Percentiles rank a stretch among this genome's conserved stretches.
These are phyloP conservation scores for Gallinago nigripennis DNA, from an alignment of 2,797 vertebrate species.

Conservation along the genomic window DNA sequence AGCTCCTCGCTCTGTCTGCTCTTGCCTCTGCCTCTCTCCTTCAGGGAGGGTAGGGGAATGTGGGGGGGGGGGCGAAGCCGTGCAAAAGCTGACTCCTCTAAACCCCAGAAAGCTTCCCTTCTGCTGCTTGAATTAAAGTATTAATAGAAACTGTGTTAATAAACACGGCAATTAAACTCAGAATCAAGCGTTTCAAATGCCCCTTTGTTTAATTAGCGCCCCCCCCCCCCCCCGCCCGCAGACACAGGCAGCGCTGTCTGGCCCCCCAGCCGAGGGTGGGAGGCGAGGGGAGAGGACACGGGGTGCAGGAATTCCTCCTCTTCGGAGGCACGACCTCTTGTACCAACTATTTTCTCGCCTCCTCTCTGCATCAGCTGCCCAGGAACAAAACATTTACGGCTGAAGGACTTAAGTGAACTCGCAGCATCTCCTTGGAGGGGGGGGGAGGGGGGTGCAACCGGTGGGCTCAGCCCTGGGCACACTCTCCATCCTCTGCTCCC, in stretches of 20 bases:
- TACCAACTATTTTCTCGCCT: not conserved
- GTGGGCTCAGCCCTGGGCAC: not conserved
- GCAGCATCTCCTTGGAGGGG: not conserved
- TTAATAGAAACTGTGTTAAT: not conserved
- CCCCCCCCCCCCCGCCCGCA: not conserved
- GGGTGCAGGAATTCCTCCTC: slow-evolving; percentile 7
- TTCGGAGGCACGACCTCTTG: not conserved
- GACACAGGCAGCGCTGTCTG: not conserved
- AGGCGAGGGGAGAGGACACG: not conserved
- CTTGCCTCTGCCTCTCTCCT: not conserved
- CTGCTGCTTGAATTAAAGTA: not conserved
- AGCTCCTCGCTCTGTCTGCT: not conserved
- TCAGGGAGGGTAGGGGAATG: too few relatives aligned
- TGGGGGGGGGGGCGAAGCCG: not conserved
- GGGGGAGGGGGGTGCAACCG: not conserved
- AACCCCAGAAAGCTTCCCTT: not conserved
- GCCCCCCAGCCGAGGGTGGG: not conserved
- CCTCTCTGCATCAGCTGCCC: not conserved
- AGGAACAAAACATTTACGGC: not conserved
- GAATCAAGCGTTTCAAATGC: not conserved
- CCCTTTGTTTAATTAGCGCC: slow-evolving; percentile 22
- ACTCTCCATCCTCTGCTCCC: not conserved
- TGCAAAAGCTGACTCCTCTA: not conserved
- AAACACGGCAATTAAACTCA: not conserved
- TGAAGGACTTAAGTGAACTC: not conserved